Evolutionary conservation across 2,888 invertebrate species (phyloP), one percentile per base, ranked within the genome.

Genomic region (Cephus spinipes): DNA sequence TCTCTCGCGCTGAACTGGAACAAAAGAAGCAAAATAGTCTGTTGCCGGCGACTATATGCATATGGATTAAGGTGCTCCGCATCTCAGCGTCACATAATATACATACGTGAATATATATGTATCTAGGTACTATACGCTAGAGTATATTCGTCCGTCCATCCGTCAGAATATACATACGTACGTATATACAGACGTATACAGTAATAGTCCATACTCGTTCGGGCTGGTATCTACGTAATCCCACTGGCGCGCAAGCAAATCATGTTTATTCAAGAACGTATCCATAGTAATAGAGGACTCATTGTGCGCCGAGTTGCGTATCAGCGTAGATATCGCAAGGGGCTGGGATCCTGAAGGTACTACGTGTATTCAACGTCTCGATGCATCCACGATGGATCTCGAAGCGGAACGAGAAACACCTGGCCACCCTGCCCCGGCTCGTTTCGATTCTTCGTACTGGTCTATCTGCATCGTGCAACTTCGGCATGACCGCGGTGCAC

Each of bases 241-340:
- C 82, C 80, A 78, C 78, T 68, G 83, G 77, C 79, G 81, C 81
- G 80, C 81, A 79, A 76, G 80, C 80, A 79, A 84, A 84, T 85
- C 85, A 87, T 87, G 84, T 87, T 86, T 87, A 86, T 86, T 86
- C 86, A 86, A 82, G 81, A 83, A 80, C 81, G 82, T 81, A 81
- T 83, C 82, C 82, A 85, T 82, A 81, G 83, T 80, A 81, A 85
- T 82, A 78, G 83, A 82, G 82, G 78, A 40, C 75, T 78, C 80
- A 81, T 80, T 81, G 79, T 81, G 36, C 33, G 33, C 32, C 71
- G 73, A 34, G 55, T 35, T 68, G 40, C 69, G 74, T 55, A 68
- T 77, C 73, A 30, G 71, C 30, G 30, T 33, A 81, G 83, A 82
- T 77, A 79, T 73, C 75, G 79, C 32, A 74, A 69, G 73, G 80